Base-by-base conservation (phyloP, 2,113 vertebrate genomes). In the Arenaria interpres region DNA sequence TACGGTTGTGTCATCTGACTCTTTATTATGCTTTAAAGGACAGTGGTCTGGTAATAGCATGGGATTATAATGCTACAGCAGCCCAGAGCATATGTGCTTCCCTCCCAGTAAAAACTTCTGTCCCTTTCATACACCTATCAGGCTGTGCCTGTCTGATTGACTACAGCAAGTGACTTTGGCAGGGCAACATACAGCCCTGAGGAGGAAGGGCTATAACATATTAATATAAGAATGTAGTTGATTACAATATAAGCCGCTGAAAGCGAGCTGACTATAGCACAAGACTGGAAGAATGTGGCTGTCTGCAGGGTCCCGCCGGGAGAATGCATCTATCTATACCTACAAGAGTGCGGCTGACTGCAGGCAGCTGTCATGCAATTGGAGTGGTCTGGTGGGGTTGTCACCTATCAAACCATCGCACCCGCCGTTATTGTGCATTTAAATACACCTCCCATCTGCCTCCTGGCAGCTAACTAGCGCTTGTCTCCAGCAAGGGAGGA, bases 281-380 rank as follows among this genome's bases (percentile, higher is more conserved):
- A 96, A 86, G 96, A 57, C 88, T 75, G 78, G 86, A 96, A 93
- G 97, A 96, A 97, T 96, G 97, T 1, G 8, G 27, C 92, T 37
- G 96, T 95, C 95, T 96, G 93, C 88, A 90, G 78, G 39, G 83
- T 96, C 91, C 77, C 17, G 16, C 76, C 39, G 0, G 69, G 88
- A 94, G 88, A 92, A 94, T 96, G 95, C 78, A 62, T 97, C 95
- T 97, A 95, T 94, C 93, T 96, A 96, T 96, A 90, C 94, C 73
- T 94, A 85, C 53, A 50, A 68, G 85, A 0, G 46, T 17, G 54
- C 1, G 78, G 46, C 81, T 82, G 79, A 71, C 59, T 62, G 41
- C 63, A 22, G 82, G 56, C 97, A 97, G 94, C 91, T 97, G 96
- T 97, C 94, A 60, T 21, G 75, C 82, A 53, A 14, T 28, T 1